Conservation (phyloP, 2,888 invertebrate genomes). For the Siphlonurus alternatus region DNA sequence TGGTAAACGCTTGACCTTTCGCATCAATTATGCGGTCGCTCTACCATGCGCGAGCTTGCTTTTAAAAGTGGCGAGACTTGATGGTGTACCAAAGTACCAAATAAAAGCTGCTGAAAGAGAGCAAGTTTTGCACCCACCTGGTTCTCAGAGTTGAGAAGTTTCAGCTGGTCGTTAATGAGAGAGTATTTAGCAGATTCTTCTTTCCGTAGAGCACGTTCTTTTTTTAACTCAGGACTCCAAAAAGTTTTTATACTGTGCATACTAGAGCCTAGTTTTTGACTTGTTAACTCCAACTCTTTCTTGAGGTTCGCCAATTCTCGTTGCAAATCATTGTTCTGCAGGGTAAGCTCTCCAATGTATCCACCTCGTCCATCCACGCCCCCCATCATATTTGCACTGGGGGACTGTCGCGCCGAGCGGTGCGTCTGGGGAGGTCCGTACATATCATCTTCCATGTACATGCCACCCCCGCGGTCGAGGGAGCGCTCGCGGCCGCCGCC, state of each 20-base stretch:
- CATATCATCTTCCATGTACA: conserved; percentile 37
- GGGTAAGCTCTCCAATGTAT: conserved; percentile 74
- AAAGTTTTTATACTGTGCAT: conserved; percentile 99
- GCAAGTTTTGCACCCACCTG: conserved; percentile 66
- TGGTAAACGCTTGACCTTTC: no score
- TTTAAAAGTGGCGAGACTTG: no score
- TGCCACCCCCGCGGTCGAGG: conserved; percentile 40
- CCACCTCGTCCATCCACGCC: conserved; percentile 30
- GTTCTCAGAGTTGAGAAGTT: conserved; percentile 88
- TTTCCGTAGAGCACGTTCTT: conserved; percentile 88
- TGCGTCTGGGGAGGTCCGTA: conserved; percentile 19
- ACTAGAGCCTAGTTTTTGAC: conserved; percentile 93
- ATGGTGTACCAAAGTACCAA: no score
- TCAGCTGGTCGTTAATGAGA: conserved; percentile 90
- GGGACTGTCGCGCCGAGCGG: conserved; percentile 51
- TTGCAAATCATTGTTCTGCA: conserved; percentile 88
- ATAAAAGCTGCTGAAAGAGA: no score
- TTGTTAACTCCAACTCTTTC: conserved; percentile 87
- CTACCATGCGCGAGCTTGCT: no score
- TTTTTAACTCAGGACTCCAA: conserved; percentile 99
- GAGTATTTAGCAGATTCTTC: conserved; percentile 96
- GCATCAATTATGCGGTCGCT: no score
- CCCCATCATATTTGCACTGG: conserved; percentile 41
- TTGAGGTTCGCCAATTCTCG: conserved; percentile 80
- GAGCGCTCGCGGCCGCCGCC: conserved; percentile 39